These are phyloP conservation scores for Nomada ferruginata DNA, from an alignment of 2,888 invertebrate species.

Conservation along the genomic window DNA sequence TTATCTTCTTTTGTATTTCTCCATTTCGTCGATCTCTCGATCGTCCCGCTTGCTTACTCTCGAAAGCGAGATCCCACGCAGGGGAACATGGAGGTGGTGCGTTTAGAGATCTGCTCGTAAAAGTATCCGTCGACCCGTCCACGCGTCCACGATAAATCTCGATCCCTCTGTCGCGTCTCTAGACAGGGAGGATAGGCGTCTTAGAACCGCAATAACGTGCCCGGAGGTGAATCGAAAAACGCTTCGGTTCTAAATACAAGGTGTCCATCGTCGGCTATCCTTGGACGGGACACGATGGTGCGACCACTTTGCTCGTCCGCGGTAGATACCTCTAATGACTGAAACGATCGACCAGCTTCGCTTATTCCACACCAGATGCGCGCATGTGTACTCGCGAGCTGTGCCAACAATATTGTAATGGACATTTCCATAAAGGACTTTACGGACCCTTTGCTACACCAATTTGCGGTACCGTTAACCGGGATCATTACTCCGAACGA, in stretches of 20 bases:
- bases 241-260: not conserved
- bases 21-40: not conserved
- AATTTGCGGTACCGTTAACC: conserved; percentile 71
- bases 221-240: not conserved
- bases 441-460: conserved; percentile 68
- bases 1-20: no score
- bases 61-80: conserved; percentile 27
- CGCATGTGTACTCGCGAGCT: not conserved
- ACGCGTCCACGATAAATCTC: conserved; percentile 4
- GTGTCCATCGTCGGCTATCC: conserved; percentile 7
- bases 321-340: conserved; percentile 21
- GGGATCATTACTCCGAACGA: conserved; percentile 62
- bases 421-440: conserved; percentile 66
- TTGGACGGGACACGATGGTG: not conserved
- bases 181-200: no score
- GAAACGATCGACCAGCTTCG: conserved; percentile 24
- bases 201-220: not conserved
- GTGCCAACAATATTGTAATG: conserved; percentile 54
- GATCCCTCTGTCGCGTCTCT: not conserved
- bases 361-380: conserved; percentile 38
- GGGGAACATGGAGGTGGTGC: no score
- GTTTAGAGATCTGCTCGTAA: not conserved
- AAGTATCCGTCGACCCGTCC: not conserved
- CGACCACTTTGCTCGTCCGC: not conserved
- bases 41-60: not conserved